Percentiles rank a stretch among this genome's conserved stretches.
Conservation (phyloP, 2,113 vertebrate species). For the Xyrauchen texanus region DNA sequence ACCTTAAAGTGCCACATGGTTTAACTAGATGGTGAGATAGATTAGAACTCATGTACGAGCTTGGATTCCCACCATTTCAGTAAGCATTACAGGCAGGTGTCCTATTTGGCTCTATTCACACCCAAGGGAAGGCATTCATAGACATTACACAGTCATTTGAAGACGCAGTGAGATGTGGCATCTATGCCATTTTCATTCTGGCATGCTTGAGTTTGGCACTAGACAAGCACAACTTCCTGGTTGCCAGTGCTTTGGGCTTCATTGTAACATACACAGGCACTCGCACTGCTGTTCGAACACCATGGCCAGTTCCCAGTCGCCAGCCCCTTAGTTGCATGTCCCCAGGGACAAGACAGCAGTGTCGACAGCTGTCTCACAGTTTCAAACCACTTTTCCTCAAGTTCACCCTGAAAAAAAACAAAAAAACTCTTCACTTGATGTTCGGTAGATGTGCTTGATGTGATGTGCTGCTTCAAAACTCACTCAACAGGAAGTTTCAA, state of each 20-base stretch:
- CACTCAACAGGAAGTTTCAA: neutral
- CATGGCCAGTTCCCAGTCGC: conserved; percentile 43
- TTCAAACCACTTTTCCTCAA: conserved; percentile 41
- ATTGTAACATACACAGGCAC: conserved; percentile 26
- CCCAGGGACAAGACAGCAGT: conserved; percentile 32
- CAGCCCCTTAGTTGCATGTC: conserved; percentile 28
- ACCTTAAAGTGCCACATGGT: neutral
- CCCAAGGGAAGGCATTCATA: conserved; percentile 26
- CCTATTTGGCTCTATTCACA: conserved; percentile 9
- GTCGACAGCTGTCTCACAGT: conserved; percentile 44
- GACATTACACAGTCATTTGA: conserved; percentile 48
- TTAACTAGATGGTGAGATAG: neutral
- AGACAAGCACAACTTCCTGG: conserved; percentile 18
- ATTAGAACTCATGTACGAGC: neutral
- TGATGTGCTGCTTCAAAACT: neutral
- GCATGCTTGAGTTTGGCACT: conserved; percentile 30
- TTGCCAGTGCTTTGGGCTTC: conserved; percentile 48
- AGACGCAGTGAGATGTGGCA: conserved; percentile 24
- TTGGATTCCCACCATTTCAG: conserved; percentile 35
- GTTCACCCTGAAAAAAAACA: neutral
- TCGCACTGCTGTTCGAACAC: conserved; percentile 7
- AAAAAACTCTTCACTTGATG: neutral
- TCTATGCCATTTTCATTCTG: conserved; percentile 33
- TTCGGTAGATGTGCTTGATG: no score
- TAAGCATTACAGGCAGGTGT: conserved; percentile 16